These are phyloP conservation scores for Hemicrepidius hirtus DNA, from an alignment of 2,888 invertebrate species.

Conservation along the genomic window DNA sequence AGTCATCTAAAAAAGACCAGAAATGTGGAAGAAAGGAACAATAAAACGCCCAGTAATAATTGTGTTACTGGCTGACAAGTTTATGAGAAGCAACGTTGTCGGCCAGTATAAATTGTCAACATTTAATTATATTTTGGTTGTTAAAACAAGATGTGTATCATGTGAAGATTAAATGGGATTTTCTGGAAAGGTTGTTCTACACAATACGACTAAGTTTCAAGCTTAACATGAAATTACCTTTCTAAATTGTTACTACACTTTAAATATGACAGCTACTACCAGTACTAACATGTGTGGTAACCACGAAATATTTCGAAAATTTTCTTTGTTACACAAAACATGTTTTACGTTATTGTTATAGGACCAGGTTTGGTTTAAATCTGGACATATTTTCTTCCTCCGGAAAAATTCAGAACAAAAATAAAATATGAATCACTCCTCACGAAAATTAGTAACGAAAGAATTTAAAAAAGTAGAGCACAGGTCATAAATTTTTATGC, in stretches of 20 bases:
- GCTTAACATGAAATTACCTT: constrained; percentile 11
- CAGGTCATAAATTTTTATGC: constrained; percentile 27
- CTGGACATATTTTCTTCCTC: not conserved
- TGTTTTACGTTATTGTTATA: constrained; percentile 1
- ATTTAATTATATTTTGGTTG: constrained; percentile 56
- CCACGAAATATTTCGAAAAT: constrained; percentile 24
- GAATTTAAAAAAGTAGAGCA: constrained; percentile 18
- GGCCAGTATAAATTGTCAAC: constrained; percentile 55
- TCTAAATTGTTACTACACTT: constrained; percentile 21
- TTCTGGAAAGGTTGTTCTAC: constrained; percentile 8
- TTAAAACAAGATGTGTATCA: constrained; percentile 45
- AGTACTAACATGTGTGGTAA: not conserved
- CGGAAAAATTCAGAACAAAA: constrained; percentile 10
- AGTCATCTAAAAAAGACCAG: constrained; percentile 38
- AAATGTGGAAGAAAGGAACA: constrained; percentile 35
- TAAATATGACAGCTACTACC: constrained; percentile 10
- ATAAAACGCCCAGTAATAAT: constrained; percentile 37
- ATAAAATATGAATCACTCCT: not conserved
- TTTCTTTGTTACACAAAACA: constrained; percentile 16
- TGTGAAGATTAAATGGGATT: constrained; percentile 36
- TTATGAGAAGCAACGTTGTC: constrained; percentile 37
- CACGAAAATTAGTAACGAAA: not conserved
- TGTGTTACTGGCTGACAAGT: constrained; percentile 34
- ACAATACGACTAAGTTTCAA: too few relatives aligned
- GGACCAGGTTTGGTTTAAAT: constrained; percentile 4